These are phyloP conservation scores for Chaetodon trifascialis DNA, from an alignment of 2,113 vertebrate species.

Conservation along the genomic window DNA sequence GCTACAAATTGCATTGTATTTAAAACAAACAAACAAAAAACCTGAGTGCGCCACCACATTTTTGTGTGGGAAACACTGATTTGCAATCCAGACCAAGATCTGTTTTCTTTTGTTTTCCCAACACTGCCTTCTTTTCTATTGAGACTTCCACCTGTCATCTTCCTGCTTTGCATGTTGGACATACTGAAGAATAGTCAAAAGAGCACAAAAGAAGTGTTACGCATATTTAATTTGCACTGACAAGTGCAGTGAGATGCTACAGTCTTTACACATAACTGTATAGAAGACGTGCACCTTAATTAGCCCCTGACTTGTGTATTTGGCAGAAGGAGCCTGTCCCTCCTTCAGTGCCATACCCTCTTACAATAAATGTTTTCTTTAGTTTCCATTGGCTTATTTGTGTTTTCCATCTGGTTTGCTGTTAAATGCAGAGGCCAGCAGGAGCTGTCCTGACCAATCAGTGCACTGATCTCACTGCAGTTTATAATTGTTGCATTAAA, in stretches of 20 bases:
- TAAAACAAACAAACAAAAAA: neutral
- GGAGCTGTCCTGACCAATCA: neutral
- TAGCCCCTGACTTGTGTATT: neutral
- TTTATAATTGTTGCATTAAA: neutral
- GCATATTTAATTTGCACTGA: neutral
- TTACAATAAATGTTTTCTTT: neutral
- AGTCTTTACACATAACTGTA: neutral
- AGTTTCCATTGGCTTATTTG: neutral
- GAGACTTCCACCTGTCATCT: constrained; percentile 19
- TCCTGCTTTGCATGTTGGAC: constrained; percentile 9
- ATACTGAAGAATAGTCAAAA: neutral
- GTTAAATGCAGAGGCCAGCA: constrained; percentile 7
- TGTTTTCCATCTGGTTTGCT: neutral
- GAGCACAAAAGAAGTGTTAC: neutral
- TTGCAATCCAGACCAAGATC: constrained; percentile 15
- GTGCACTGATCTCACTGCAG: neutral
- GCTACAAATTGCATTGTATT: neutral
- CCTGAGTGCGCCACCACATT: neutral
- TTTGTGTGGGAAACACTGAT: constrained; percentile 10
- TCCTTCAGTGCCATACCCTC: neutral
- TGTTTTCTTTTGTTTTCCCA: constrained; percentile 13
- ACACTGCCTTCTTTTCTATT: constrained; percentile 2
- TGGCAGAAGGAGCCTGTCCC: neutral
- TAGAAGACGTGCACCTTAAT: neutral
- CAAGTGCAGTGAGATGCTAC: neutral